Conservation (phyloP, 1,140 invertebrate species). For the Aphelenchoides besseyi region DNA sequence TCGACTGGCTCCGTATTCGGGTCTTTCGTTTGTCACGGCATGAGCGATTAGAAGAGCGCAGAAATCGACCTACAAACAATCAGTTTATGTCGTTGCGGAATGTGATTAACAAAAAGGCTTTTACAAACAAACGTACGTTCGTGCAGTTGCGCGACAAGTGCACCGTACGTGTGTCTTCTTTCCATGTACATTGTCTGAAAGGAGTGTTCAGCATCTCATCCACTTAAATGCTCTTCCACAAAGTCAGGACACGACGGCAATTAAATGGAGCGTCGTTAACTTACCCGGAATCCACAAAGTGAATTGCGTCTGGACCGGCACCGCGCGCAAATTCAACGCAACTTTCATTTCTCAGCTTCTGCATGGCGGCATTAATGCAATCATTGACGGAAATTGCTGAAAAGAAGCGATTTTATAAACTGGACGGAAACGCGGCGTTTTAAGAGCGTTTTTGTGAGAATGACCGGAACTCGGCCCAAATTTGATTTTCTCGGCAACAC, state of each 20-base stretch:
- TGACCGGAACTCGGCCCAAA: constrained; percentile 9
- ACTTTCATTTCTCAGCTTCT: background rate
- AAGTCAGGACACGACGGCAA: background rate
- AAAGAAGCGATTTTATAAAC: background rate
- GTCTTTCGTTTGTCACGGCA: constrained; percentile 9
- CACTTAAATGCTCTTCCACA: background rate
- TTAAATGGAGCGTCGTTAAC: background rate
- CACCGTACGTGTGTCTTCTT: background rate
- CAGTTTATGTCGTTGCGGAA: background rate
- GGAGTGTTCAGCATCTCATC: constrained; percentile 1
- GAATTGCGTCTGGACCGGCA: constrained; percentile 8
- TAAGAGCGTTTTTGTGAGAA: background rate
- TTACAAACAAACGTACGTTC: constrained; percentile 1
- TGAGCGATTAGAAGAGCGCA: background rate
- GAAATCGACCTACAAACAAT: background rate
- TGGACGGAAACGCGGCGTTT: background rate
- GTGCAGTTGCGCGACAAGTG: background rate
- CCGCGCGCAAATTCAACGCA: background rate
- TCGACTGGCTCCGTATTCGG: background rate
- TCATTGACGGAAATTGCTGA: constrained; percentile 14
- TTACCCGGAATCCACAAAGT: constrained; percentile 17
- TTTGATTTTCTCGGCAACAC: background rate
- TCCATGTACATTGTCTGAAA: constrained; percentile 1
- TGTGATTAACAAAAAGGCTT: no score
- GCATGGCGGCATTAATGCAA: constrained; percentile 4